Base-by-base conservation (phyloP, 2,113 vertebrate genomes). In the Periophthalmus modestus region DNA sequence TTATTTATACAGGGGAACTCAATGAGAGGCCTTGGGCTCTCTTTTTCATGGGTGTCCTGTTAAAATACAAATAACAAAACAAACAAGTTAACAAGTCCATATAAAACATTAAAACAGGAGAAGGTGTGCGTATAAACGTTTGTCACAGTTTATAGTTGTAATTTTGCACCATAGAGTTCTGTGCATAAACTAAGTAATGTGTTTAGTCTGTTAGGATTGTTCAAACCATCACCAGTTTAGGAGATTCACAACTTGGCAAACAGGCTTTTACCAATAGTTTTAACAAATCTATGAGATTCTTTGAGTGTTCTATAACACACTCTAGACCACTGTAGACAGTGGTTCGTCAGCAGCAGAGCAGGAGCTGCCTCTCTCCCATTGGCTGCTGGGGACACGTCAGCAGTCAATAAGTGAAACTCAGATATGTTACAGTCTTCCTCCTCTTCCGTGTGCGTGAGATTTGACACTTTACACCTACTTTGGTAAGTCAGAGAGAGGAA, bases 301-400 rank as follows among this genome's bases (percentile, higher is more conserved):
- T 18, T 65, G 9, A 55, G 23, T 54, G 80, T 88, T 87, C 5
- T 34, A 23, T 92, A 84, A 87, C 90, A 73, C 50, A 33, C 47
- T 18, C 14, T 2, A 36, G 33, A 36, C 73, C 43, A 18, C 47
- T 18, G 12, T 2, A 36, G 33, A 43, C 73, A 48, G 0, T 78
- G 88, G 90, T 85, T 90, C 46, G 85, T 52, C 81, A 87, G 82
- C 68, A 36, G 69, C 7, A 65, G 66, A 68, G 67, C 59, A 28
- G 23, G 57, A 55, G 52, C 19, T 3, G 65, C n/a, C 80, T 76
- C 57, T 54, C 59, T 83, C 73, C 67, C 23, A 79, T 90, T 88
- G 87, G 88, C 71, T 89, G 82, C 39, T 3, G 80, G 47, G 89
- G 88, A 92, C 93, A 93, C 92, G 93, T 94, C 93, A 93, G 92